Evolutionary conservation across 2,888 invertebrate species (phyloP).

Genomic region (Tetheella fluctuosa): DNA sequence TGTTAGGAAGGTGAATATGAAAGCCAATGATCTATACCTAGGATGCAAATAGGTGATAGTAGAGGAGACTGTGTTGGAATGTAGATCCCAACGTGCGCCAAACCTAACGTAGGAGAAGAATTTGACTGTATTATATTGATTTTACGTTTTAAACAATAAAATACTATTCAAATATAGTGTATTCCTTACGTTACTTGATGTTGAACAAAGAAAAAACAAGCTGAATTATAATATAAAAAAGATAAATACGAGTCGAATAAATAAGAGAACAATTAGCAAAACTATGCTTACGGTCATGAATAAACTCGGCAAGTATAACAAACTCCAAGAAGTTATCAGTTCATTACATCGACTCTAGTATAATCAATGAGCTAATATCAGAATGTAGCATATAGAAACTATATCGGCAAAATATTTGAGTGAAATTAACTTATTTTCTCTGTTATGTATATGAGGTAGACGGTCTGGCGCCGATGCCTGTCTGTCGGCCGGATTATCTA

Average conservation of each 20-base stretch:
- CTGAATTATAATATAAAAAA: not conserved
- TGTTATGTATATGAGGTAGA: slow-evolving; percentile 62
- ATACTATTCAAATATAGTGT: not conserved
- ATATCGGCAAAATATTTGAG: slow-evolving; percentile 61
- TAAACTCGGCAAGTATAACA: not conserved
- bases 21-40: slow-evolving; percentile 1
- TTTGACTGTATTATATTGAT: not conserved
- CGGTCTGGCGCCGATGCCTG: slow-evolving; percentile 59
- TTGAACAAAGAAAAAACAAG: not conserved
- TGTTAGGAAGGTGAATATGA: not conserved
- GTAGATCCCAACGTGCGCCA: not conserved
- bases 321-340: slow-evolving; percentile 13
- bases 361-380: slow-evolving; percentile 37
- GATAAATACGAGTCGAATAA: not conserved
- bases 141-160: not conserved
- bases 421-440: slow-evolving; percentile 68
- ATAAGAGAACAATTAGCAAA: not conserved
- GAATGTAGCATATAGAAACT: slow-evolving; percentile 41
- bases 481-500: slow-evolving; percentile 50
- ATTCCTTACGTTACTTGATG: not conserved
- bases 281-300: not conserved
- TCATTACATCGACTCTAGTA: slow-evolving; percentile 24
- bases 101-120: not conserved
- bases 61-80: not conserved
- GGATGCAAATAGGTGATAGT: not conserved